Base-by-base conservation (phyloP, 2,797 vertebrate species). In the Limosa lapponica region DNA sequence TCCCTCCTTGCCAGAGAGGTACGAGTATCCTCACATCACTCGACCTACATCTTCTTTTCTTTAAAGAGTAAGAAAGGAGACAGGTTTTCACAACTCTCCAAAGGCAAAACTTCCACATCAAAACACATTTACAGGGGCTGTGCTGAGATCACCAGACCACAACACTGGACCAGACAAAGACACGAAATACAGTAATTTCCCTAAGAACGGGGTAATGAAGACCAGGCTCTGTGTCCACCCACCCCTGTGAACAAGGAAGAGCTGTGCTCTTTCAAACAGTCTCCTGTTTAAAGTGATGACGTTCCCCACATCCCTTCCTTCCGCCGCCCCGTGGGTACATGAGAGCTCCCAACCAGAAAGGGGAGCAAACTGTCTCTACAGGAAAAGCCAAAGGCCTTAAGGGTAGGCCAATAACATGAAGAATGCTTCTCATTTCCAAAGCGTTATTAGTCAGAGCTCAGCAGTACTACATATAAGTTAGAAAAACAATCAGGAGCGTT, bases 61-160 rank as follows among this genome's bases (percentile, higher is more conserved):
- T 91, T 74, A 78, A 57, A 25, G 44, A 85, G 22, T 48, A 46
- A 77, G 70, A 82, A 77, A 22, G 19, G 13, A 65, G 61, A 11
- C 8, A 55, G n/a, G 18, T 80, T 93, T 90, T 82, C 81, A 81
- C 30, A 79, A 25, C 36, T 57, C 14, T 52, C 43, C 43, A n/a
- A n/a, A n/a, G 62, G 41, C 44, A 86, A 69, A 93, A 90, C 32
- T 52, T 88, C 34, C 62, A 51, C 25, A 90, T 84, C 88, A 88
- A 79, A 87, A 90, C 57, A 91, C 8, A 39, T 39, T 95, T 61
- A 71, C 8, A 70, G 57, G 18, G 23, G 23, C 66, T 89, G 67
- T 20, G 22, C 81, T 92, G 95, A 93, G 71, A 95, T 95, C 91
- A 93, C 54, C 89, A 95, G 79, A 96, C 93, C 82, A 65, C 87